Evolutionary conservation across 2,888 invertebrate genomes (phyloP).

Genomic region (Tillus elongatus): DNA sequence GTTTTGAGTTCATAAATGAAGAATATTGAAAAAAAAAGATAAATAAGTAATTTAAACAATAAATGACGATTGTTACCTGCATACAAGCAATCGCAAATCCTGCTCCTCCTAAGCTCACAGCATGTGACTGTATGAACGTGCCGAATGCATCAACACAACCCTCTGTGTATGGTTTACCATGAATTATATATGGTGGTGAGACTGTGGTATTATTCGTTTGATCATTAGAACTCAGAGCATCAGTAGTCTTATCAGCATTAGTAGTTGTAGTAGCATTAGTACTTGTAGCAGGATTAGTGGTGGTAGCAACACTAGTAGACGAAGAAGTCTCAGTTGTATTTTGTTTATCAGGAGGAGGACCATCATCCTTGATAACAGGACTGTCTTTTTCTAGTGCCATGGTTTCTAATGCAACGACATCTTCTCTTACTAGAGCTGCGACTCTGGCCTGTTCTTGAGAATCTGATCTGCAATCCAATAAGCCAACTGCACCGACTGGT

Average conservation of each 20-base stretch:
- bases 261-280: neutral
- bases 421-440: neutral
- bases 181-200: slow-evolving; percentile 12
- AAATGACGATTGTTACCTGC: slow-evolving; percentile 56
- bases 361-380: too few relatives aligned
- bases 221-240: neutral
- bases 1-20: too few relatives aligned
- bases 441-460: neutral
- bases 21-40: too few relatives aligned
- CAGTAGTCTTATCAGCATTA: slow-evolving; percentile 6
- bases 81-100: slow-evolving; percentile 76
- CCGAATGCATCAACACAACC: slow-evolving; percentile 62
- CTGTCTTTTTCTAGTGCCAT: too few relatives aligned
- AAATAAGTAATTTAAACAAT: neutral
- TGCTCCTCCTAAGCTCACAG: slow-evolving; percentile 67
- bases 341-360: neutral
- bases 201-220: slow-evolving; percentile 3
- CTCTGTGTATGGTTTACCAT: slow-evolving; percentile 40
- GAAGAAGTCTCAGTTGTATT: slow-evolving; percentile 5
- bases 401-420: too few relatives aligned
- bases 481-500: slow-evolving; percentile 43
- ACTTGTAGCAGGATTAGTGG: slow-evolving; percentile 5
- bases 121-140: slow-evolving; percentile 57
- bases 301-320: slow-evolving; percentile 6
- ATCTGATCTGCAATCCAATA: slow-evolving; percentile 31